Percentiles rank a stretch among this genome's conserved stretches.
Conservation (phyloP, 2,888 invertebrate species). For the Acanthosoma haemorrhoidale region DNA sequence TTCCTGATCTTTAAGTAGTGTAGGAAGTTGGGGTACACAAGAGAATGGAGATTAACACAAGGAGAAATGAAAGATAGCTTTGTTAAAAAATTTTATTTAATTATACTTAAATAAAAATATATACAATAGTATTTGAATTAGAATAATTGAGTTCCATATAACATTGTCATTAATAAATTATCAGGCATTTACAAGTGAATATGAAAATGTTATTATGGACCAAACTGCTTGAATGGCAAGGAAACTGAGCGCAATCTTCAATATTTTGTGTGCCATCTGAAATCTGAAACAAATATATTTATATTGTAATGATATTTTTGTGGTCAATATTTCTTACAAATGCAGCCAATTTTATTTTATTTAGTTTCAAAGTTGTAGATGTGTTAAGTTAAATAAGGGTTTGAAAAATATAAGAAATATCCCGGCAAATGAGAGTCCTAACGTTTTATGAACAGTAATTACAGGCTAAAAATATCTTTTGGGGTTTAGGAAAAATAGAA, state of each 20-base stretch:
- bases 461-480: too few relatives aligned
- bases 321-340: too few relatives aligned
- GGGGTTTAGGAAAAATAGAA: too few relatives aligned
- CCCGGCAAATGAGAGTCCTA: too few relatives aligned
- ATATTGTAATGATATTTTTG: not conserved
- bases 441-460: too few relatives aligned
- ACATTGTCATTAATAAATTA: not conserved
- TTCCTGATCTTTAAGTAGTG: not conserved
- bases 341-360: too few relatives aligned
- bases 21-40: not conserved
- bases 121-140: not conserved
- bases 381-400: too few relatives aligned
- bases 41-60: not conserved
- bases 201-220: slow-evolving; percentile 13
- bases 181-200: slow-evolving; percentile 3
- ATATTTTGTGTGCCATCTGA: slow-evolving; percentile 36
- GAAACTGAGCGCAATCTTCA: slow-evolving; percentile 35
- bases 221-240: slow-evolving; percentile 32
- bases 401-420: too few relatives aligned
- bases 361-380: too few relatives aligned
- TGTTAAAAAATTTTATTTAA: not conserved
- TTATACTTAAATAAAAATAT: not conserved
- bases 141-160: not conserved
- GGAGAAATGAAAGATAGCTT: not conserved
- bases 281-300: slow-evolving; percentile 36